These are phyloP conservation scores for Nesidiocoris tenuis DNA, from an alignment of 2,888 invertebrate genomes.

Conservation along the genomic window DNA sequence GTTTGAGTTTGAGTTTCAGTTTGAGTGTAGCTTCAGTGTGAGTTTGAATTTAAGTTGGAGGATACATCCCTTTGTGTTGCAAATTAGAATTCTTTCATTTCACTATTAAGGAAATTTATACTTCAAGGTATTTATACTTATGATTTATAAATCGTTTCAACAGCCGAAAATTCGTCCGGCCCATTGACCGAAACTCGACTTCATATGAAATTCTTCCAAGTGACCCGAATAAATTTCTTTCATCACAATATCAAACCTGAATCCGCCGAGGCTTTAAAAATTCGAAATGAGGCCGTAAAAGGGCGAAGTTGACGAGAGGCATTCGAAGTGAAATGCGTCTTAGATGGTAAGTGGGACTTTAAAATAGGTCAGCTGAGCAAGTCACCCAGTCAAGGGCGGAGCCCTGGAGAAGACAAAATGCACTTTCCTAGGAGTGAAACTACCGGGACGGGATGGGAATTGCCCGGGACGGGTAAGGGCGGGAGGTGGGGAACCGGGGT, in stretches of 20 bases:
- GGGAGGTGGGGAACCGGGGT: slow-evolving; percentile 1
- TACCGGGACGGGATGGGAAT: slow-evolving; percentile 12
- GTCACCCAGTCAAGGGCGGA: slow-evolving; percentile 27
- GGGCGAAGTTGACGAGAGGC: not conserved
- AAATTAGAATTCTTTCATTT: too few species aligned
- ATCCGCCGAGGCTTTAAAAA: not conserved
- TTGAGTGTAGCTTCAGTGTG: too few species aligned
- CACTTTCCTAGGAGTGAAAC: slow-evolving; percentile 38
- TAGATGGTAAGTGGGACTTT: not conserved
- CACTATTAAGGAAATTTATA: too few species aligned
- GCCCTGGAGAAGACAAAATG: slow-evolving; percentile 22
- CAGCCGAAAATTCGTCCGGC: too few species aligned
- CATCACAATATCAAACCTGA: not conserved
- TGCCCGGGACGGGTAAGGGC: too few species aligned
- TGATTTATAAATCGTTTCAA: too few species aligned
- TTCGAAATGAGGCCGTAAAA: not conserved
- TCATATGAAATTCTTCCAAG: too few species aligned
- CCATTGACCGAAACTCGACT: too few species aligned
- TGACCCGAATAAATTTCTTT: not conserved
- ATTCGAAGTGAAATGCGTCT: not conserved
- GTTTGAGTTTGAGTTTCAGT: too few species aligned
- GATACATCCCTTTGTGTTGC: too few species aligned
- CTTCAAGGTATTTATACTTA: too few species aligned
- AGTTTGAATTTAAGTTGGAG: too few species aligned
- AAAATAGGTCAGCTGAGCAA: not conserved